These are phyloP conservation scores for Lasioglossum villosulum DNA, from an alignment of 2,888 invertebrate species.

Conservation along the genomic window DNA sequence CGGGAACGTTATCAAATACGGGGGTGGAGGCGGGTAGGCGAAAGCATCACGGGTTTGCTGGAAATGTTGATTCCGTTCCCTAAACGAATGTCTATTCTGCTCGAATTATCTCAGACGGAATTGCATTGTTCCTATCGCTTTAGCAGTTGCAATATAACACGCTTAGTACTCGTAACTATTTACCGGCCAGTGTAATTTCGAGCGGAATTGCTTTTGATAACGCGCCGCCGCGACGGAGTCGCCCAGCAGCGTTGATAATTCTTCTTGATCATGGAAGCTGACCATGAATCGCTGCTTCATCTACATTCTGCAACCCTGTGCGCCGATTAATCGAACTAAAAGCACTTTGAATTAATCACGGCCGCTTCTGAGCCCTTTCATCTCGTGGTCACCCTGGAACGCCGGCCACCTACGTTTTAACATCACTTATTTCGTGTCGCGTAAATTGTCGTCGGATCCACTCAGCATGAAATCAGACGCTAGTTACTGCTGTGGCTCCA, in stretches of 20 bases:
- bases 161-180: not conserved
- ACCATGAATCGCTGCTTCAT: slow-evolving; percentile 4
- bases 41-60: not conserved
- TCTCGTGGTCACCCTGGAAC: not conserved
- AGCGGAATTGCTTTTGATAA: slow-evolving; percentile 15
- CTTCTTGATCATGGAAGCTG: slow-evolving; percentile 19
- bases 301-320: too few species aligned
- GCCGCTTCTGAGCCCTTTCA: slow-evolving; percentile 23
- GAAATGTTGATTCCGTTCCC: not conserved
- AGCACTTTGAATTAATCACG: slow-evolving; percentile 40
- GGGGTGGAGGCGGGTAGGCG: not conserved
- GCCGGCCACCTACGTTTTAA: slow-evolving; percentile 34
- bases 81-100: not conserved
- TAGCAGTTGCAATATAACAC: not conserved
- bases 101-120: slow-evolving; percentile 23
- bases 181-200: slow-evolving; percentile 7
- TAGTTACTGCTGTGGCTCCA: not conserved
- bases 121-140: not conserved
- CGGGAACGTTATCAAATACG: slow-evolving; percentile 14
- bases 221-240: not conserved
- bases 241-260: not conserved
- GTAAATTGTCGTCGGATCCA: slow-evolving; percentile 14
- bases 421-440: slow-evolving; percentile 33
- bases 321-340: slow-evolving; percentile 42
- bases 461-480: slow-evolving; percentile 4